Conservation (phyloP, 2,888 invertebrate species). For the Dilophus febrilis region DNA sequence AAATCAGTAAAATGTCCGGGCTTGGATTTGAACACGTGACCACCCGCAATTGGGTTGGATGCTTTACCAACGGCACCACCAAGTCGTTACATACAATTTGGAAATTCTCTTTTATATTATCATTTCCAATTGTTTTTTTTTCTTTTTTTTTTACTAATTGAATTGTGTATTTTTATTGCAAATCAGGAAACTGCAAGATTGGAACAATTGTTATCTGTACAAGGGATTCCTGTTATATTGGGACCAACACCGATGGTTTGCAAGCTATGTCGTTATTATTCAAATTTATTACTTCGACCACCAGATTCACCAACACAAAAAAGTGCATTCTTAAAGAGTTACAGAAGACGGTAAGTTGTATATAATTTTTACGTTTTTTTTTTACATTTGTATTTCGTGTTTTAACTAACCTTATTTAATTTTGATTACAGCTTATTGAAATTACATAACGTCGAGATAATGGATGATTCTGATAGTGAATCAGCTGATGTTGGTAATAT, state of each 20-base stretch:
- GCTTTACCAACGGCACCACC: too few relatives aligned
- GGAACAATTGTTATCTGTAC: conserved; percentile 38
- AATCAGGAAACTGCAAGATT: conserved; percentile 35
- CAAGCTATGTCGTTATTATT: conserved; percentile 65
- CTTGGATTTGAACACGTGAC: too few relatives aligned
- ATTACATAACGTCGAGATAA: conserved; percentile 50
- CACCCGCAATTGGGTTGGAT: too few relatives aligned
- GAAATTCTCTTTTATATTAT: not conserved
- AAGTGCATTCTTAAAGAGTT: conserved; percentile 32
- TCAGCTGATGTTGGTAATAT: conserved; percentile 26
- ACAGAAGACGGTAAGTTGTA: conserved; percentile 39
- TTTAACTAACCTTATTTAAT: not conserved
- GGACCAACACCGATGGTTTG: conserved; percentile 55
- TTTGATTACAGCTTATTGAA: conserved; percentile 33
- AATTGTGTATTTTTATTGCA: too few relatives aligned
- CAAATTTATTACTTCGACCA: conserved; percentile 49
- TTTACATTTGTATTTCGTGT: not conserved
- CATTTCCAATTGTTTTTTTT: not conserved
- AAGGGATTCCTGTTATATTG: conserved; percentile 51
- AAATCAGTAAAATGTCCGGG: too few relatives aligned
- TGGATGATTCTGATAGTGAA: conserved; percentile 23
- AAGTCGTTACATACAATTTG: too few relatives aligned
- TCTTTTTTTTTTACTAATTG: too few relatives aligned
- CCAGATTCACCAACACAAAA: conserved; percentile 32
- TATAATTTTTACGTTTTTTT: not conserved